These are phyloP conservation scores for Drosophila gaucha DNA, from an alignment of 2,888 invertebrate species.

Conservation along the genomic window DNA sequence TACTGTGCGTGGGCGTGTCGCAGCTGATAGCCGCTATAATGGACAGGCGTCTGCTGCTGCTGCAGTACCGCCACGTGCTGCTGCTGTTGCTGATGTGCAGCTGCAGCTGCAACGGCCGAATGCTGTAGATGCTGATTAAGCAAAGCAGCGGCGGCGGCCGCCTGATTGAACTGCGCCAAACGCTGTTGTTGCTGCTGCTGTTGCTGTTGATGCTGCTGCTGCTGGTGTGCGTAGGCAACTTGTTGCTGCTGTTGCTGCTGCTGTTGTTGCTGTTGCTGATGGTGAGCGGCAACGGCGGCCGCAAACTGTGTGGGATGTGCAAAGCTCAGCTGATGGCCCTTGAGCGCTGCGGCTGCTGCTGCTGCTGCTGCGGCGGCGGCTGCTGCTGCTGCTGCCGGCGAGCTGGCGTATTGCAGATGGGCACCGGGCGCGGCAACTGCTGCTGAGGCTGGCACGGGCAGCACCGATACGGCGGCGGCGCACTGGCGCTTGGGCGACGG, in stretches of 20 bases:
- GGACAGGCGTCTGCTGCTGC: conserved; percentile 75
- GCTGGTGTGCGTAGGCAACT: conserved; percentile 60
- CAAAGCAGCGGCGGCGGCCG: conserved; percentile 79
- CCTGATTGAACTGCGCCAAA: conserved; percentile 78
- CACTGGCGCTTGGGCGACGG: conserved; percentile 86
- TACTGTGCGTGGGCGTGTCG: conserved; percentile 74
- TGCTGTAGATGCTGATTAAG: conserved; percentile 81
- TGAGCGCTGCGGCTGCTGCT: conserved; percentile 78
- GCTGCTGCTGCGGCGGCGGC: conserved; percentile 71
- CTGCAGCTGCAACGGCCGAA: conserved; percentile 75
- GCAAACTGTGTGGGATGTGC: conserved; percentile 81
- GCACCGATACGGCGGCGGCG: conserved; percentile 84
- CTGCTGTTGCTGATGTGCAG: conserved; percentile 82
- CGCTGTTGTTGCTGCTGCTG: conserved; percentile 76
- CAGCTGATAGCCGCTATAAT: conserved; percentile 78
- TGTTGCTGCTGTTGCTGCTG: conserved; percentile 51
- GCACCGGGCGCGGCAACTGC: conserved; percentile 79
- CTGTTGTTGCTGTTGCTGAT: conserved; percentile 66
- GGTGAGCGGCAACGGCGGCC: conserved; percentile 81
- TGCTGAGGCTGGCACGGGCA: conserved; percentile 77
- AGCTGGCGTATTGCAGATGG: conserved; percentile 82
- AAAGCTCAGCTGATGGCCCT: conserved; percentile 77
- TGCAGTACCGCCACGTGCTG: conserved; percentile 76
- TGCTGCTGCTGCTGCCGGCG: conserved; percentile 81
- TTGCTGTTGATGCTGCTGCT: conserved; percentile 74